Conservation (phyloP, 1,140 invertebrate genomes). For the Drosophila setifemur region DNA sequence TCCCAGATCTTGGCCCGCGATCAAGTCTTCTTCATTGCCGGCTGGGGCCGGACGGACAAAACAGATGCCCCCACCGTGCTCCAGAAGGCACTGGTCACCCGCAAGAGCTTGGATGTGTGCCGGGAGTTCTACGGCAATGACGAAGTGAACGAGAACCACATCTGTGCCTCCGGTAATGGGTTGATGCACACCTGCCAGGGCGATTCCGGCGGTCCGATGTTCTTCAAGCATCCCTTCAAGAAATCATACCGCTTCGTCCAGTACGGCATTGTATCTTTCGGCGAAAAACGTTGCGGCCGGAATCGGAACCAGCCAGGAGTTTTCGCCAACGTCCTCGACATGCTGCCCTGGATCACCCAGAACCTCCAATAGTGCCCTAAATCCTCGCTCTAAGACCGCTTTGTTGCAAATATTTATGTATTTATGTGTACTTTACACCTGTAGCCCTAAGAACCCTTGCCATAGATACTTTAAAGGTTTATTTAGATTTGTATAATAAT, state of each 20-base stretch:
- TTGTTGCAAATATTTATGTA: not conserved
- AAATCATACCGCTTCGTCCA: constrained; percentile 49
- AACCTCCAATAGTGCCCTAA: constrained; percentile 51
- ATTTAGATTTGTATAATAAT: constrained; percentile 28
- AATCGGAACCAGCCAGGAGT: constrained; percentile 57
- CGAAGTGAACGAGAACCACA: constrained; percentile 82
- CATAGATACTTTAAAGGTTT: constrained; percentile 33
- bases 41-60: constrained; percentile 66
- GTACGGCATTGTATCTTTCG: constrained; percentile 68
- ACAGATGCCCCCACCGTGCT: constrained; percentile 14
- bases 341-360: constrained; percentile 79
- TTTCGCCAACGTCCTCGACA: constrained; percentile 69
- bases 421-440: constrained; percentile 6
- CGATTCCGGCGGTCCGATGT: constrained; percentile 90
- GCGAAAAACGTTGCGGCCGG: constrained; percentile 49
- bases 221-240: constrained; percentile 48
- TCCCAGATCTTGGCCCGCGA: constrained; percentile 35
- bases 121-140: constrained; percentile 42
- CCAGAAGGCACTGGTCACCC: constrained; percentile 42
- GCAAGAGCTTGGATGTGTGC: constrained; percentile 37
- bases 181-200: constrained; percentile 87
- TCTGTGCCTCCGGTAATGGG: constrained; percentile 87
- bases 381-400: not conserved
- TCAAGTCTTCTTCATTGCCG: constrained; percentile 64
- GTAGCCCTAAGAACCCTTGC: constrained; percentile 40